Evolutionary conservation across 2,797 vertebrate genomes (phyloP), one percentile per base, ranked within the genome.

Genomic region (Siniperca obscura): DNA sequence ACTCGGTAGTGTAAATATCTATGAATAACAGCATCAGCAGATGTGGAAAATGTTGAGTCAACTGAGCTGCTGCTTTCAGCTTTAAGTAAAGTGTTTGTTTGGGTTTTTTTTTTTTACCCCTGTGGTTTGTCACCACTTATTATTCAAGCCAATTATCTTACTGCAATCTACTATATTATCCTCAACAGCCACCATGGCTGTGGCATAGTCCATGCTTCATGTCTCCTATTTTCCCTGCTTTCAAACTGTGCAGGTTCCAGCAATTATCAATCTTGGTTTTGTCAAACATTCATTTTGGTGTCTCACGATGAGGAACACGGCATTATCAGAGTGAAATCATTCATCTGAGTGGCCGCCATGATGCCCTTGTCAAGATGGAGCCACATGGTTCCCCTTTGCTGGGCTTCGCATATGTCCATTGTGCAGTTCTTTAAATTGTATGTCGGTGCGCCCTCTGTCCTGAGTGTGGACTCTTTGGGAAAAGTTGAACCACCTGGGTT

Each of bases 41-140:
- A 64, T 61, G 53, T 67, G 13, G 55, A 66, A 70, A 75, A 30
- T 67, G 57, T 72, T 55, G 56, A 80, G 40, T 73, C 56, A 79
- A 75, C 60, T 68, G 53, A 19, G 38, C 46, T 48, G 57, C 42
- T 61, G 60, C 75, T 55, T 55, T 64, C 52, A 81, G 12, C 4
- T 52, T 61, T 40, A 61, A 44, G 19, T 57, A 22, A 52, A 60
- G 40, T 59, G 30, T 30, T 30, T 30, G 30, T 36, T 36, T 36
- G 7, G 9, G 42, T 5, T 40, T 48, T 27, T 46, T 34, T 52
- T 59, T 57, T 57, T 61, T 75, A 66, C n/a, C 27, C 46, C 22
- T 66, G 34, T 46, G n/a, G 46, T 62, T 55, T 70, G 48, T 82
- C 56, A 76, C 55, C 27, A 64, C 50, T 53, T 60, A 40, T 65